Evolutionary conservation across 2,888 invertebrate genomes (phyloP).

Genomic region (Odontocerum albicorne): DNA sequence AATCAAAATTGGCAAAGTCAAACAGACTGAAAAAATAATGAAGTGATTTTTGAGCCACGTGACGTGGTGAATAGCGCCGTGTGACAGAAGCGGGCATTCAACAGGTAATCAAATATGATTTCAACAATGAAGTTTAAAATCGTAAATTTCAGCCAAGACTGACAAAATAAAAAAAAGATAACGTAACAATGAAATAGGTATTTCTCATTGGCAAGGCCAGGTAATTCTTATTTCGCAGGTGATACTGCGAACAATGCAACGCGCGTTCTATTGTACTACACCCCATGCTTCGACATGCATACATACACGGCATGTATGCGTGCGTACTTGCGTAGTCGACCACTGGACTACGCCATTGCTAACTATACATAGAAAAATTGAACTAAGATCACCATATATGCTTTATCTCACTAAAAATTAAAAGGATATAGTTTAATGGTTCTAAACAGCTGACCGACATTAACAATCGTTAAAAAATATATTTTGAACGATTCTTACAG

Average conservation of each 20-base stretch:
- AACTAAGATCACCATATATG: too few species aligned
- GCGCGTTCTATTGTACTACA: conserved; percentile 9
- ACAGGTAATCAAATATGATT: conserved; percentile 32
- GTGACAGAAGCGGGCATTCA: conserved; percentile 21
- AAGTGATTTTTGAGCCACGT: conserved; percentile 21
- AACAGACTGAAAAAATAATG: conserved; percentile 21
- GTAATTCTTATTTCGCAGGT: conserved; percentile 34
- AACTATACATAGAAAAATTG: too few species aligned
- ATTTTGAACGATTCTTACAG: too few species aligned
- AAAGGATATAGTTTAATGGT: too few species aligned
- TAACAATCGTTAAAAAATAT: too few species aligned
- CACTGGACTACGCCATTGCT: not conserved
- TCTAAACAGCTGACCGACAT: too few species aligned
- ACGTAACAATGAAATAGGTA: conserved; percentile 22
- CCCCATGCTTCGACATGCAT: not conserved
- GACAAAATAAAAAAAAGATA: conserved; percentile 21
- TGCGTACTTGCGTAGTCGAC: not conserved
- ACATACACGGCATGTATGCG: not conserved
- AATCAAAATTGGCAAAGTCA: conserved; percentile 8
- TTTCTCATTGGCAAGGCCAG: conserved; percentile 31
- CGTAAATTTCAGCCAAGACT: conserved; percentile 26
- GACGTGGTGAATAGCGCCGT: conserved; percentile 20
- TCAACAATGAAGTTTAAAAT: conserved; percentile 27
- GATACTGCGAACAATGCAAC: conserved; percentile 27
- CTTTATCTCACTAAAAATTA: too few species aligned